phyloP scores from a whole-genome alignment of 2,113 vertebrate species.

The Pyxicephalus adspersus region DNA sequence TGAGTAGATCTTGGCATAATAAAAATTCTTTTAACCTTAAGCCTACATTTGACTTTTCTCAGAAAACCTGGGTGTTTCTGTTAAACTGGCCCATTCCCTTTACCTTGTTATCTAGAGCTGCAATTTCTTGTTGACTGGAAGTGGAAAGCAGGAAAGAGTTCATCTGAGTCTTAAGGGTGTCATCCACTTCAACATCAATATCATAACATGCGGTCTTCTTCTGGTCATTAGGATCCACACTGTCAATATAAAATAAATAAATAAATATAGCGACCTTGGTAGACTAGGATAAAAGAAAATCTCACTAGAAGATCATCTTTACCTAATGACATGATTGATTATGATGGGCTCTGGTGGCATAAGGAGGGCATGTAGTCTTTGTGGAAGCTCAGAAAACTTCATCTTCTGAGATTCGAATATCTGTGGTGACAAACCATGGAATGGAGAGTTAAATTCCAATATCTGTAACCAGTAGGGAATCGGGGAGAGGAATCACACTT shows the following conservation, averaged over 20 bases:
- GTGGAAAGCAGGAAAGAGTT: slow-evolving; percentile 98
- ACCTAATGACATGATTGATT: slow-evolving; percentile 99
- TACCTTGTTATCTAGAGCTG: slow-evolving; percentile 97
- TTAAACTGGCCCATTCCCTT: background rate
- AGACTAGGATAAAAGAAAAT: background rate
- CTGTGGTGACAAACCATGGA: slow-evolving; percentile 62
- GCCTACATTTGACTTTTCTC: no score
- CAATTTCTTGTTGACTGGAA: slow-evolving; percentile 97
- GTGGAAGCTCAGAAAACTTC: slow-evolving; percentile 91
- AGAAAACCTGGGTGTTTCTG: no score
- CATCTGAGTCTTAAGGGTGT: slow-evolving; percentile 98
- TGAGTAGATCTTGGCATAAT: no score
- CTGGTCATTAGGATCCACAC: slow-evolving; percentile 97
- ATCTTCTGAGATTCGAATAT: slow-evolving; percentile 87
- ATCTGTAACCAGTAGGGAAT: accelerated
- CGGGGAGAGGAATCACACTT: background rate
- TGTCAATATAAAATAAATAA: slow-evolving; percentile 62
- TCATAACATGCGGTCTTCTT: slow-evolving; percentile 99
- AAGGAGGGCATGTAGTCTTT: slow-evolving; percentile 89
- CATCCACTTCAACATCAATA: slow-evolving; percentile 98
- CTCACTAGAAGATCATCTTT: slow-evolving; percentile 37
- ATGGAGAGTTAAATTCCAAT: background rate
- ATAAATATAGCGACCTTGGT: background rate
- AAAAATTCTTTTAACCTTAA: no score
- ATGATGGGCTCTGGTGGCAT: slow-evolving; percentile 99